phyloP scores from a whole-genome alignment of 2,113 vertebrate species.

The Brachypteracias leptosomus region DNA sequence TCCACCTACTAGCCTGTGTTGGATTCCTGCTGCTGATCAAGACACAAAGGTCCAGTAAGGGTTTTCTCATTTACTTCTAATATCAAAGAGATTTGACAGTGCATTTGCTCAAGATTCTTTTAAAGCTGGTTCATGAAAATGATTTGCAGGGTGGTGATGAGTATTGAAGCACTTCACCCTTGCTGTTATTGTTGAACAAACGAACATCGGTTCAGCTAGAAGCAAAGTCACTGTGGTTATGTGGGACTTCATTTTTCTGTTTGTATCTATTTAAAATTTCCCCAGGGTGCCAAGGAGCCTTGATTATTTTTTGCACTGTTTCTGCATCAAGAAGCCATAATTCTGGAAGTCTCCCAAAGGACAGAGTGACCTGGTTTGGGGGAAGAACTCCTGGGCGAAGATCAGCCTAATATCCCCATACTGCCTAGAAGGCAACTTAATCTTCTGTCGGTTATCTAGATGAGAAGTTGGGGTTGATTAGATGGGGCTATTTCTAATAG shows the following conservation, averaged over 20 bases:
- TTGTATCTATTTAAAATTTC: slow-evolving; percentile 7
- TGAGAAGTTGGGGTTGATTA: not conserved
- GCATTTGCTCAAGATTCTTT: not conserved
- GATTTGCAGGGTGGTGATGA: not conserved
- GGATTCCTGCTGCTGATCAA: not conserved
- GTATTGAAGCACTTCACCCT: not conserved
- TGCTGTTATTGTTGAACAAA: not conserved
- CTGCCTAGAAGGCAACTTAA: not conserved
- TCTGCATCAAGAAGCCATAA: slow-evolving; percentile 12
- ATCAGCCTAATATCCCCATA: not conserved
- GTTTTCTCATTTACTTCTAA: not conserved
- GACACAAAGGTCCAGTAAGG: not conserved
- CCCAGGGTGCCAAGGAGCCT: not conserved
- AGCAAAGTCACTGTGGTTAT: not conserved
- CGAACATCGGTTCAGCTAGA: not conserved
- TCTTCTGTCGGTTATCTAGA: not conserved
- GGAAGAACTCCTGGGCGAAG: not conserved
- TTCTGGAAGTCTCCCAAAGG: slow-evolving; percentile 1
- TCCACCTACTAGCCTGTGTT: not conserved
- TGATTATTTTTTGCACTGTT: slow-evolving; percentile 1
- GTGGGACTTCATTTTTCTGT: not conserved
- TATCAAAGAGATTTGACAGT: not conserved
- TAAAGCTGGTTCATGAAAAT: not conserved
- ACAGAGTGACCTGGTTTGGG: not conserved
- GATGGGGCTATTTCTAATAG: not conserved